Percentiles rank a stretch among this genome's conserved stretches.
Conservation (phyloP, 2,113 vertebrate species). For the Tautogolabrus adspersus region DNA sequence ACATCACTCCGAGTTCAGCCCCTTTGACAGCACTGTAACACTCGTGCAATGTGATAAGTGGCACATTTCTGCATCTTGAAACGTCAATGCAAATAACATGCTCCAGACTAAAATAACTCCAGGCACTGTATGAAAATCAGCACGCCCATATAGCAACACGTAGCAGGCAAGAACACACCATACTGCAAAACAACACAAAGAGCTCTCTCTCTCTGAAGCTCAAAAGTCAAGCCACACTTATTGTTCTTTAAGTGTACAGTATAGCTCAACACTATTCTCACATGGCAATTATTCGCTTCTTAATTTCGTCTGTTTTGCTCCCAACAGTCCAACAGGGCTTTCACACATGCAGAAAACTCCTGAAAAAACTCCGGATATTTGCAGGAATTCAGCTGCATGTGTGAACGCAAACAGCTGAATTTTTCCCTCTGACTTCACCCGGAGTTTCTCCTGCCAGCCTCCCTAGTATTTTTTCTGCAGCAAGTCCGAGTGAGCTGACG, state of each 20-base stretch:
- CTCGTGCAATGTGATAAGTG: background rate
- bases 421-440: too few relatives aligned
- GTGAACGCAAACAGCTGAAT: too few relatives aligned
- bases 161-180: slow-evolving; percentile 26
- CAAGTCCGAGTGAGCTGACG: too few relatives aligned
- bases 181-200: too few relatives aligned
- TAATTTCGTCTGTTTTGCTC: slow-evolving; percentile 35
- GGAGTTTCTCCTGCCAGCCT: too few relatives aligned
- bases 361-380: too few relatives aligned
- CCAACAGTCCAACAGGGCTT: slow-evolving; percentile 3
- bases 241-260: too few relatives aligned
- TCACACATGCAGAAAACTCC: too few relatives aligned
- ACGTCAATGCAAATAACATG: slow-evolving; percentile 37
- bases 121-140: slow-evolving; percentile 22
- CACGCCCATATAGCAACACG: background rate
- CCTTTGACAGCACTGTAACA: too few relatives aligned
- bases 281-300: slow-evolving; percentile 46
- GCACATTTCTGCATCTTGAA: slow-evolving; percentile 9
- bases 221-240: slow-evolving; percentile 16
- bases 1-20: too few relatives aligned
- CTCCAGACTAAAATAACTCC: slow-evolving; percentile 23
- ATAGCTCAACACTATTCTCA: background rate
- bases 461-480: too few relatives aligned
- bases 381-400: too few relatives aligned
- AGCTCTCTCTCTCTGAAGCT: slow-evolving; percentile 21